These are phyloP conservation scores for Arctocebus calabarensis DNA, from an alignment of 2,797 vertebrate species.

Conservation along the genomic window DNA sequence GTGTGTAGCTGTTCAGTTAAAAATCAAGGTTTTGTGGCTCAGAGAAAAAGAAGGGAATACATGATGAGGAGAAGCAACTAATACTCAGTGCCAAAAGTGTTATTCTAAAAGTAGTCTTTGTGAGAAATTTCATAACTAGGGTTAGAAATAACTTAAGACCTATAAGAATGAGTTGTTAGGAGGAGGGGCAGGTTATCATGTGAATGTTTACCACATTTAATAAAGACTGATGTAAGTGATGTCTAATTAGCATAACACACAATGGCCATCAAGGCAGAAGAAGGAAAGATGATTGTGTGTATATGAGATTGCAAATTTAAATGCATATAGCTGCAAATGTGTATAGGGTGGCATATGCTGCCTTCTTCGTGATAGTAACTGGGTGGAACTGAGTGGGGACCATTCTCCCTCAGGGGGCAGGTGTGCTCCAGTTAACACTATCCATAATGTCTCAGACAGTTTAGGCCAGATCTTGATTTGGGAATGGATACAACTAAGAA, in stretches of 20 bases:
- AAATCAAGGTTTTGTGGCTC: background rate
- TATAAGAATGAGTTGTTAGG: background rate
- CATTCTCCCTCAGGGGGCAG: background rate
- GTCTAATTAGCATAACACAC: background rate
- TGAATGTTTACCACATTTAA: background rate
- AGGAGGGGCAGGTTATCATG: background rate
- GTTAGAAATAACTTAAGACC: slow-evolving; percentile 11
- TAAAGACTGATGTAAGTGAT: slow-evolving; percentile 9
- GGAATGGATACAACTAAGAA: background rate
- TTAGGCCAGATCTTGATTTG: background rate
- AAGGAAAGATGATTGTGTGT: background rate
- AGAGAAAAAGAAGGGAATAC: background rate
- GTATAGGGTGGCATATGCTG: background rate
- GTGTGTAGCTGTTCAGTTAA: background rate
- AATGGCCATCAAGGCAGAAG: background rate
- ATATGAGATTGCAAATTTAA: background rate
- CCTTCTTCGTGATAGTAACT: background rate
- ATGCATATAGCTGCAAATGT: background rate
- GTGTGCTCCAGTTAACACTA: background rate
- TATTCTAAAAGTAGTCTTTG: slow-evolving; percentile 29
- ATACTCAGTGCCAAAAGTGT: background rate
- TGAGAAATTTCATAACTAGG: background rate
- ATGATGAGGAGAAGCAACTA: background rate
- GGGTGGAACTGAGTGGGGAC: background rate
- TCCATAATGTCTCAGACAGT: background rate